Base-by-base conservation (phyloP, 2,888 invertebrate genomes). In the Pammene fasciana region DNA sequence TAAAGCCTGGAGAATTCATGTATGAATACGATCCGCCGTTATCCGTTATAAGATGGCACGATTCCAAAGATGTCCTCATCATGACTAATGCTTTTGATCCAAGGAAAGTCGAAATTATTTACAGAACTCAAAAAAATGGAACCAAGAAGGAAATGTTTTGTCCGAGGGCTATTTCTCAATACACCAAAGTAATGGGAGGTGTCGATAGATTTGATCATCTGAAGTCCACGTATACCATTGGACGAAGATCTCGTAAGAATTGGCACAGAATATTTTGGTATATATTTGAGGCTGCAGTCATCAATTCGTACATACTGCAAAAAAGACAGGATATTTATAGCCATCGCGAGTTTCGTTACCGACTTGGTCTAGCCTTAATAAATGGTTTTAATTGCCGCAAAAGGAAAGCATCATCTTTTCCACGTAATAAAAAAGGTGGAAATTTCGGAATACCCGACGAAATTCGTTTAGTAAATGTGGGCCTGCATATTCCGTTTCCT, bases 51-150 rank as follows among this genome's bases (percentile, higher is more conserved):
- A 72, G 68, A 67, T 72, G 71, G 68, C 64, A 55, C 43, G 72
- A 71, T 56, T 61, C 72, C 11, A 72, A 72, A 60, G 68, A 73
- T 60, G 73, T 73, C n/a, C 70, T 67, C 34, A 65, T 72, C 18
- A 50, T 55, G 55, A 73, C 71, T 45, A 73, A 67, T 65, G 68
- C 70, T 26, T 52, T 65, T 67, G 64, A 74, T 67, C 73, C 73
- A 36, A 70, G 56, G 68, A 62, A 54, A 43, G 54, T 68, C 45
- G 60, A 62, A 60, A 59, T 45, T 50, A 72, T 74, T 46, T 34
- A 73, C 60, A 66, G 72, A 46, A 64, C 52, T 52, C 26, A 26
- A 52, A 52, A 52, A 52, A 52, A 52, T 52, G 26, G 18, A 52
- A 52, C 52, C 52, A 52, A 52, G 52, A 52, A 52, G 13, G 26